These are phyloP conservation scores for Crypturellus undulatus DNA, from an alignment of 2,113 vertebrate genomes.

Conservation along the genomic window DNA sequence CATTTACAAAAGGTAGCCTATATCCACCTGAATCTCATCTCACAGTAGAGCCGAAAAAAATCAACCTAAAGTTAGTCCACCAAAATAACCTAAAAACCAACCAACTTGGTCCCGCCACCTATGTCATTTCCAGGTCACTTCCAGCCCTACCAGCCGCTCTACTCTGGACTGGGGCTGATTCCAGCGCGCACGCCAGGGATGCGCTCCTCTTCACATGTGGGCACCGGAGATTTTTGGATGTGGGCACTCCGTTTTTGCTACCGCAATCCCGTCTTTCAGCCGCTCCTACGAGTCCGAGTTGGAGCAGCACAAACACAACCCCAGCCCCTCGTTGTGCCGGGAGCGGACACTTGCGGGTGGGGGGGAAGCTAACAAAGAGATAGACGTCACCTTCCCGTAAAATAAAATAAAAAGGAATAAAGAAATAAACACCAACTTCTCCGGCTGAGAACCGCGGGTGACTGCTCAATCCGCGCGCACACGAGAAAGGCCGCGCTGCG, in stretches of 20 bases:
- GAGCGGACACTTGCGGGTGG: not conserved
- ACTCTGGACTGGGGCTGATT: no score
- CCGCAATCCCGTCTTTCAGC: not conserved
- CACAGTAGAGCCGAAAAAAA: not conserved
- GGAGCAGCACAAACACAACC: not conserved
- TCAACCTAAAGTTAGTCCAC: not conserved
- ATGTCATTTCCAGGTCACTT: no score
- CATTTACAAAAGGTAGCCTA: not conserved
- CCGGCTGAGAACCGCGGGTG: not conserved
- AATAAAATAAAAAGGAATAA: no score
- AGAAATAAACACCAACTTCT: no score
- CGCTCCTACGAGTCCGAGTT: not conserved
- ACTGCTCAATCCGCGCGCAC: not conserved
- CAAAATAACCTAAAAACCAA: accelerated
- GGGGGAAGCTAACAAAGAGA: no score
- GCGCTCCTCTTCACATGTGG: no score
- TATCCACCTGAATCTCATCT: not conserved
- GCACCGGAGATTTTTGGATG: no score
- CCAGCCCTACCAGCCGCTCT: no score
- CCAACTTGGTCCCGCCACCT: not conserved
- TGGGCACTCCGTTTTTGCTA: no score
- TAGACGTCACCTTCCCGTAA: no score
- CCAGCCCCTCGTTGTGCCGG: not conserved
- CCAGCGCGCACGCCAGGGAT: no score
- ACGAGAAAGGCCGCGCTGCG: not conserved